Conservation (phyloP, 2,113 vertebrate genomes). For the Furnarius figulus region DNA sequence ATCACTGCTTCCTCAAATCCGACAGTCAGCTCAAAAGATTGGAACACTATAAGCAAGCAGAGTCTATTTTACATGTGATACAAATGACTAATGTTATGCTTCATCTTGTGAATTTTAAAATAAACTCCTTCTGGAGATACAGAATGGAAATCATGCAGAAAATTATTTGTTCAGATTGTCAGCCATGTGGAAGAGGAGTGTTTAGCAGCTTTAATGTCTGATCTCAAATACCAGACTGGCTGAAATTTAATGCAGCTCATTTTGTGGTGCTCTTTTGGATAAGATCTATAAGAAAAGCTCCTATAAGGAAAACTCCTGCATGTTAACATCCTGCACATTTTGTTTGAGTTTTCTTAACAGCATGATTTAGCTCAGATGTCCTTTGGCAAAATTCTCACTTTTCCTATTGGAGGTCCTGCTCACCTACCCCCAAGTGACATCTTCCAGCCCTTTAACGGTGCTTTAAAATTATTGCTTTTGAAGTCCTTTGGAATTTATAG, state of each 20-base stretch:
- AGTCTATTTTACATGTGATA: neutral
- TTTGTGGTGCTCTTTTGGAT: neutral
- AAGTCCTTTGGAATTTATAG: slow-evolving; percentile 2
- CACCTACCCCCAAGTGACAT: neutral
- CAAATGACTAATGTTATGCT: neutral
- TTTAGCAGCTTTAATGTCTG: neutral
- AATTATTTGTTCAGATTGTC: neutral
- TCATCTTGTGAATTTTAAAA: neutral
- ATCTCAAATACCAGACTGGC: neutral
- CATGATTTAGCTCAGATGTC: neutral
- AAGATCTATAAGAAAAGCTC: neutral
- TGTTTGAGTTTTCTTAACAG: neutral
- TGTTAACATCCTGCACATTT: neutral
- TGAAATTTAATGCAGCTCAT: neutral
- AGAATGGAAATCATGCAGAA: neutral
- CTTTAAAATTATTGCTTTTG: neutral
- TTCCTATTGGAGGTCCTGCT: neutral
- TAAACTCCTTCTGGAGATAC: neutral
- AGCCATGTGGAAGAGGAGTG: neutral
- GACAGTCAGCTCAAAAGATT: neutral
- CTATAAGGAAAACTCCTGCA: neutral
- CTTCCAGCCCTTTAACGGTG: neutral
- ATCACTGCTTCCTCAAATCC: neutral
- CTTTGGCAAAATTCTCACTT: neutral
- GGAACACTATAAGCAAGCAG: neutral